A percentile compares a stretch with the other conserved stretches of the same genome.
Evolutionary conservation across 2,113 vertebrate genomes (phyloP).

Genomic region (Cebus imitator): DNA sequence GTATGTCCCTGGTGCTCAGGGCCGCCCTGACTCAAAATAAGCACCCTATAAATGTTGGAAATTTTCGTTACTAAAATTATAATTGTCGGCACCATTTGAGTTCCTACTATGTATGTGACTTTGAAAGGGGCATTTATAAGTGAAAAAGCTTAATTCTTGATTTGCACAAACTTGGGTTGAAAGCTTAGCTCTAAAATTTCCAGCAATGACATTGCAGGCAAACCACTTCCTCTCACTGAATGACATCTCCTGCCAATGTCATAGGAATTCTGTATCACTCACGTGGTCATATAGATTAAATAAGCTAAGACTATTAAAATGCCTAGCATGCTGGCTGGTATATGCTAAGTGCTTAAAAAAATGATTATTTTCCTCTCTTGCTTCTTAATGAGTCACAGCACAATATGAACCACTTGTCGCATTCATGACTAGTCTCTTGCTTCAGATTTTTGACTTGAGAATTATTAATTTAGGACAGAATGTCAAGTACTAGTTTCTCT

Average conservation of each 20-base stretch:
- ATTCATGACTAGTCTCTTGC: not conserved
- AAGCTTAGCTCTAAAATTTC: not conserved
- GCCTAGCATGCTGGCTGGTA: not conserved
- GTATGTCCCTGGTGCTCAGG: too few species aligned
- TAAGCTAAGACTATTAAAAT: not conserved
- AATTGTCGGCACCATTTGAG: not conserved
- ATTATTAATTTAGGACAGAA: not conserved
- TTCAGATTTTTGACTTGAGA: not conserved
- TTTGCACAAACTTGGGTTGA: not conserved
- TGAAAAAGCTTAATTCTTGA: not conserved
- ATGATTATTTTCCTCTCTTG: not conserved
- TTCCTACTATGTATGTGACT: not conserved
- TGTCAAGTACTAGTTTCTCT: not conserved
- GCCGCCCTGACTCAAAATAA: not conserved
- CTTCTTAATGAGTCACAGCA: not conserved
- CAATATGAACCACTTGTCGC: not conserved
- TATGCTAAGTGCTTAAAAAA: not conserved
- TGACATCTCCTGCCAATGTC: not conserved
- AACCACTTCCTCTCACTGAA: not conserved
- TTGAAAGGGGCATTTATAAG: not conserved
- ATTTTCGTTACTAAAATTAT: not conserved
- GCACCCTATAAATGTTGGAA: not conserved
- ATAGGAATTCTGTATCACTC: not conserved
- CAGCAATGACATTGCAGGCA: not conserved
- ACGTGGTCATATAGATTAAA: not conserved